phyloP scores from a whole-genome alignment of 2,888 invertebrate species.

The Tipula vernalis region DNA sequence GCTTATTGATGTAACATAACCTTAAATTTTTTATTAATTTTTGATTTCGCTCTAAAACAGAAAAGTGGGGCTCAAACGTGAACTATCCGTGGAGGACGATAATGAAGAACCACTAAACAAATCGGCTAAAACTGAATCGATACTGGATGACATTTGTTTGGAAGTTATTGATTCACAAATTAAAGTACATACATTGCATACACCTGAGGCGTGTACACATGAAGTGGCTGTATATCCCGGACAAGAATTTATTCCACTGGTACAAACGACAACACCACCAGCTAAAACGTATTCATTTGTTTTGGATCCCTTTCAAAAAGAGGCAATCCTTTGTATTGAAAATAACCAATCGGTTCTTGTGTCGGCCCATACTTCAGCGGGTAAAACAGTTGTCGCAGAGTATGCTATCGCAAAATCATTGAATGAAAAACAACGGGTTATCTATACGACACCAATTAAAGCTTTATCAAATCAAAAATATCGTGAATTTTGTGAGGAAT shows the following conservation, averaged over 20 bases:
- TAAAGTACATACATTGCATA: slow-evolving; percentile 76
- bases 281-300: slow-evolving; percentile 90
- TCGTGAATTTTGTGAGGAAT: slow-evolving; percentile 93
- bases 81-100: neutral
- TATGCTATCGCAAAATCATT: slow-evolving; percentile 86
- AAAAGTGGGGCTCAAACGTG: neutral
- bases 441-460: slow-evolving; percentile 99
- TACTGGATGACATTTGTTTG: slow-evolving; percentile 42
- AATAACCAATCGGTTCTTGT: slow-evolving; percentile 97
- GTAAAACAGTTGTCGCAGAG: slow-evolving; percentile 99
- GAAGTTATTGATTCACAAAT: slow-evolving; percentile 70
- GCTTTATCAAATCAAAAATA: slow-evolving; percentile 99
- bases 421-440: slow-evolving; percentile 89
- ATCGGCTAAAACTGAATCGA: slow-evolving; percentile 26
- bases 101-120: slow-evolving; percentile 17
- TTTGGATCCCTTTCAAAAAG: slow-evolving; percentile 95
- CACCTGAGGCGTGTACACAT: slow-evolving; percentile 87
- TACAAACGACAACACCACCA: slow-evolving; percentile 49
- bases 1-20: slow-evolving; percentile 10
- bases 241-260: slow-evolving; percentile 56
- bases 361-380: slow-evolving; percentile 98
- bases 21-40: neutral
- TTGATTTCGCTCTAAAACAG: neutral
- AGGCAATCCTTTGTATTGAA: slow-evolving; percentile 92
- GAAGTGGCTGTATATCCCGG: slow-evolving; percentile 91